Base-by-base conservation (phyloP, 2,888 invertebrate genomes). In the Sesamia inferens region DNA sequence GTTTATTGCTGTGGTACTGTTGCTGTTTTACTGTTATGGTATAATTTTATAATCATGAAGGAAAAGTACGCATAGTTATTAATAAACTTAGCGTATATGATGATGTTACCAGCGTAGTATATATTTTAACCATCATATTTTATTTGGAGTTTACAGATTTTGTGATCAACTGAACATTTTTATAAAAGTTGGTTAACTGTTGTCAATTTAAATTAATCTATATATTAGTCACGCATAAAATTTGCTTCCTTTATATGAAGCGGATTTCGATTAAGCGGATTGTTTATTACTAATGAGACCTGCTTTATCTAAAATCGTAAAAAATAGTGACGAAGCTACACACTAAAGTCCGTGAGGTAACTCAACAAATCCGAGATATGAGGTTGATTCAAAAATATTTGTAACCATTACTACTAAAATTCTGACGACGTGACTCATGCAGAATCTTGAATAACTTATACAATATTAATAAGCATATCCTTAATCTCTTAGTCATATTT, bases 371-470 rank as follows among this genome's bases (percentile, higher is more conserved):
- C 16, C 39, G 3, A 68, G 39, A 42, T 59, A 71, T 71, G 75
- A 81, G 54, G 74, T 78, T 68, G 64, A 62, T 76, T 55, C n/a
- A 65, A 80, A 71, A 67, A 68, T 83, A 83, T 83, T 78, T 54
- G 14, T 61, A 73, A 78, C 74, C 63, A 42, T 71, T 67, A 74
- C 84, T 80, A 88, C 84, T 80, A 88, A 81, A 82, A 87, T 86
- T 78, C 78, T 81, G 67, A 68, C 62, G 44, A 68, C 68, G 71
- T 89, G 87, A 89, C 73, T 89, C 87, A 89, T 74, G 39, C 75
- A 76, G 63, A 76, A 79, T 83, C 68, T 78, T 70, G 74, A 79
- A 86, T 82, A 78, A 68, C 42, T 75, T 70, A 85, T 85, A 39
- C 39, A 72, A 84, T 84, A 76, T 79, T 75, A 71, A 76, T 84